phyloP scores from a whole-genome alignment of 35 echinoderm and acorn worm genomes.

The Chiridota heheva region DNA sequence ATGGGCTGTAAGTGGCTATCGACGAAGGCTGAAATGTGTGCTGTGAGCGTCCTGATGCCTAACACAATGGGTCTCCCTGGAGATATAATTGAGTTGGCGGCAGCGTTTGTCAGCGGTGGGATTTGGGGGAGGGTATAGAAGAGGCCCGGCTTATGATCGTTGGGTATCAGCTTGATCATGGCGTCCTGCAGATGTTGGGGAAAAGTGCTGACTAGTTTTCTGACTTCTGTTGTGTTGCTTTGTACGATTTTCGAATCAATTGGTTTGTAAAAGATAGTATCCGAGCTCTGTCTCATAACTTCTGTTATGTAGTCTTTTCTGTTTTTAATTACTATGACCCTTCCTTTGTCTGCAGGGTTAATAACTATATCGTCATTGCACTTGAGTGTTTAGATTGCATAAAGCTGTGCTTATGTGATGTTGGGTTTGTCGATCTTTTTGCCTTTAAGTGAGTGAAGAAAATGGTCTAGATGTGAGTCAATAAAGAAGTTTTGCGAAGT shows the following conservation, averaged over 20 bases:
- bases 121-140: no score
- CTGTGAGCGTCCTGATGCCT: no score
- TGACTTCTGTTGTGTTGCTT: neutral
- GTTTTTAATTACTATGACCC: neutral
- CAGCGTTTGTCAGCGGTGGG: no score
- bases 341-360: neutral
- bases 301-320: conserved; percentile 6
- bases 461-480: conserved; percentile 14
- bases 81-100: no score
- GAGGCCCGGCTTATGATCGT: no score
- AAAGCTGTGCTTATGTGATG: neutral
- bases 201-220: neutral
- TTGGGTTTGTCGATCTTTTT: neutral
- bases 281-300: neutral
- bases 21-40: no score
- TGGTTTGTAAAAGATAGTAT: neutral
- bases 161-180: no score
- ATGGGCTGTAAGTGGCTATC: no score
- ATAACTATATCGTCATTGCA: neutral
- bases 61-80: no score
- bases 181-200: no score
- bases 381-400: neutral
- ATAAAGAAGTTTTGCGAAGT: no score
- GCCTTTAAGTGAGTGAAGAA: neutral
- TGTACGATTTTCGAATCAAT: neutral